A percentile compares a stretch with the other conserved stretches of the same genome.
Conservation (phyloP, 1,140 invertebrate species). For the Heliconius hermathena region DNA sequence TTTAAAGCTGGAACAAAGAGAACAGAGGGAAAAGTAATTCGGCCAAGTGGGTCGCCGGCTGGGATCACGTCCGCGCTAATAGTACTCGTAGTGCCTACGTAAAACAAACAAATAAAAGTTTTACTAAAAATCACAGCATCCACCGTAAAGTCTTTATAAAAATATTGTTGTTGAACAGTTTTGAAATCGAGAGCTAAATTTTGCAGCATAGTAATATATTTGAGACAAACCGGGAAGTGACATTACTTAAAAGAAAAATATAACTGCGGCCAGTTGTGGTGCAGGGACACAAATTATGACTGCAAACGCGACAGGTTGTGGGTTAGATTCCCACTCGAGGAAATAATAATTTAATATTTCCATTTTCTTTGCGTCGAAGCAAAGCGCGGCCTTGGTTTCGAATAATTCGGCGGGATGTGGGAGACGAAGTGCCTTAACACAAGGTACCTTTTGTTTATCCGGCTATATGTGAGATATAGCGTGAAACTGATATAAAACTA, state of each 20-base stretch:
- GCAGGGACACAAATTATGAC: no score
- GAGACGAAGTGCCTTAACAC: no score
- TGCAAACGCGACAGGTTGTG: no score
- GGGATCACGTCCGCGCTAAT: neutral
- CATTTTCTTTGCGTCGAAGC: no score
- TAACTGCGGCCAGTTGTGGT: neutral
- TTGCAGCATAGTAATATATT: neutral
- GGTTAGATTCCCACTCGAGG: no score
- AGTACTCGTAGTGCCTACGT: neutral
- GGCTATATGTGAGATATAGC: neutral
- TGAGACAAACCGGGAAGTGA: neutral
- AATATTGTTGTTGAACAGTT: neutral
- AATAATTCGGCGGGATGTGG: no score
- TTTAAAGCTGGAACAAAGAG: neutral
- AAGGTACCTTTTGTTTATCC: no score
- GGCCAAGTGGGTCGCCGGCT: slow-evolving; percentile 8
- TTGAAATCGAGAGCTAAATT: neutral
- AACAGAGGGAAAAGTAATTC: slow-evolving; percentile 1
- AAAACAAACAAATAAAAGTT: neutral
- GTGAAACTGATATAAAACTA: no score
- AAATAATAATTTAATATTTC: no score
- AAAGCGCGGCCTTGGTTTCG: no score
- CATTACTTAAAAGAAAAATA: neutral
- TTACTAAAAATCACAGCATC: neutral
- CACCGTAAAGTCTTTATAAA: neutral